Percentiles rank a stretch among this genome's conserved stretches.
These are phyloP conservation scores for Liparis tanakae DNA, from an alignment of 2,797 vertebrate genomes.

Conservation along the genomic window DNA sequence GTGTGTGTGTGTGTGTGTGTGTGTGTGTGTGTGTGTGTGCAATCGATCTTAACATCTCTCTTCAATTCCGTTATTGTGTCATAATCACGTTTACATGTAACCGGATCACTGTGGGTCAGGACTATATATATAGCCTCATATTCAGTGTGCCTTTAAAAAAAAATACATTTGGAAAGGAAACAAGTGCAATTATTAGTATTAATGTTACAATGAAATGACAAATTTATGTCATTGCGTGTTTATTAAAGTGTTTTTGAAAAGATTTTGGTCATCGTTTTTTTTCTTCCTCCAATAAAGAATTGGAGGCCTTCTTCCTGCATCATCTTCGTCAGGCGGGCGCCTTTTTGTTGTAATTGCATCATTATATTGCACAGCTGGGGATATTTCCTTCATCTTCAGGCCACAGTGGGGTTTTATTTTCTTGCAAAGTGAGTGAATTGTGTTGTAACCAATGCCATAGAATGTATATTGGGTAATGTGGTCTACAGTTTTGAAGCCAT, in stretches of 20 bases:
- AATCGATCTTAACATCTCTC: neutral
- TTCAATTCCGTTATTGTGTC: neutral
- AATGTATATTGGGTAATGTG: neutral
- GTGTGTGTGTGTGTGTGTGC: too few species aligned
- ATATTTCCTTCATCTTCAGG: conserved; percentile 32
- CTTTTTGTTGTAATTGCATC: conserved; percentile 49
- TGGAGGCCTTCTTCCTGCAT: conserved; percentile 12
- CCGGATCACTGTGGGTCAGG: neutral
- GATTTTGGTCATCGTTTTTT: conserved; percentile 1
- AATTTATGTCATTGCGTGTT: too few species aligned
- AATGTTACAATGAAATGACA: too few species aligned
- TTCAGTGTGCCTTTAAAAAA: neutral
- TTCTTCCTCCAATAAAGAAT: conserved; percentile 50
- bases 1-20: too few species aligned
- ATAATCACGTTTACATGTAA: neutral
- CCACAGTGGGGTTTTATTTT: conserved; percentile 25
- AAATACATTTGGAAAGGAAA: neutral
- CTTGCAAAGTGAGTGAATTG: conserved; percentile 22
- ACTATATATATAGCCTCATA: neutral
- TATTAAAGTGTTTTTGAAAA: conserved; percentile 19
- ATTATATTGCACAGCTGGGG: conserved; percentile 40
- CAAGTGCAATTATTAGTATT: neutral
- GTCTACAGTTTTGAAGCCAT: too few species aligned
- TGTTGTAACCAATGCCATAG: conserved; percentile 19
- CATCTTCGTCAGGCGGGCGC: conserved; percentile 26